These are phyloP conservation scores for Sus cebifrons DNA, from an alignment of 2,797 vertebrate genomes.

Conservation along the genomic window DNA sequence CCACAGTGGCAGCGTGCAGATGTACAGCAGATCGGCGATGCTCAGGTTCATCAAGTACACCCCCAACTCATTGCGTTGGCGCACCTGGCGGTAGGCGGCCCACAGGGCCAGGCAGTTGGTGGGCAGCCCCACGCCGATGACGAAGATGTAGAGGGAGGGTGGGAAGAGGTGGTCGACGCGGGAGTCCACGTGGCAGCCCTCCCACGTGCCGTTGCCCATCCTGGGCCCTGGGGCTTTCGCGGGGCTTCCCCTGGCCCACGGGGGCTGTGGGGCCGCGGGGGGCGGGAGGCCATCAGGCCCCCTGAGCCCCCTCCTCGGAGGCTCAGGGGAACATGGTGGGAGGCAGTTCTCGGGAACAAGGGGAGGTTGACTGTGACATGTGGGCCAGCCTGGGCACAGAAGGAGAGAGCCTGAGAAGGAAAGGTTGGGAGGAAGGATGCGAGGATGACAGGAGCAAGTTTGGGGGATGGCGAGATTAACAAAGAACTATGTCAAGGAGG, in stretches of 20 bases:
- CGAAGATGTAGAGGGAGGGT: slow-evolving; percentile 95
- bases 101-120: slow-evolving; percentile 97
- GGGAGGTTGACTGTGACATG: neutral
- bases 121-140: slow-evolving; percentile 95
- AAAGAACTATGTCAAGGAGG: neutral
- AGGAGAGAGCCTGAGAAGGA: neutral
- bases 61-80: slow-evolving; percentile 95
- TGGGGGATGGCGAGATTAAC: neutral
- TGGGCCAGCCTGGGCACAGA: neutral
- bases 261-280: slow-evolving; percentile 57
- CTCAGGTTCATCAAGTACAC: slow-evolving; percentile 97
- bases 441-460: neutral
- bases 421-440: neutral
- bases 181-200: slow-evolving; percentile 95
- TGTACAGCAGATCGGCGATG: slow-evolving; percentile 96
- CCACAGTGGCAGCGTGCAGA: slow-evolving; percentile 96
- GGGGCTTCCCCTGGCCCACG: slow-evolving; percentile 50
- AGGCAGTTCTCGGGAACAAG: neutral
- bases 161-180: slow-evolving; percentile 96
- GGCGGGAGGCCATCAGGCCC: slow-evolving; percentile 74
- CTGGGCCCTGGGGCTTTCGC: slow-evolving; percentile 59
- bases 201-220: slow-evolving; percentile 94
- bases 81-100: slow-evolving; percentile 96
- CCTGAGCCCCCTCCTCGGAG: slow-evolving; percentile 72
- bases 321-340: slow-evolving; percentile 80